phyloP scores from a whole-genome alignment of 2,888 invertebrate species.

The Eristalinus sepulchralis region DNA sequence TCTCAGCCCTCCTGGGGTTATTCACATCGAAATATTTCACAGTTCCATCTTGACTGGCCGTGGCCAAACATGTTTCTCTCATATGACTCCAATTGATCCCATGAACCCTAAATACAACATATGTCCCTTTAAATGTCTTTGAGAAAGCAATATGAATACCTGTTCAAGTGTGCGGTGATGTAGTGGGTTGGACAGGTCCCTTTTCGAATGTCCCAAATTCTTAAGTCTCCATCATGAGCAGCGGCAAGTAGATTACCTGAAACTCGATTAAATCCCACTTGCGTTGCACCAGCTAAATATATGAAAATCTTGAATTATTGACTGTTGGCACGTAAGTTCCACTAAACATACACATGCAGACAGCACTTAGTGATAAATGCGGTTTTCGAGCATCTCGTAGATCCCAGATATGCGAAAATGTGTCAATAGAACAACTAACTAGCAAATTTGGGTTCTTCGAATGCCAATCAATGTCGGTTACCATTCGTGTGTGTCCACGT shows the following conservation, averaged over 20 bases:
- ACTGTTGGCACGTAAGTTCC: not conserved
- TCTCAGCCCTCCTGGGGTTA: constrained; percentile 92
- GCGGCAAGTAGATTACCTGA: constrained; percentile 93
- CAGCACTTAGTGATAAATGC: constrained; percentile 91
- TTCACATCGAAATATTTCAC: constrained; percentile 97
- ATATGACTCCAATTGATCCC: constrained; percentile 97
- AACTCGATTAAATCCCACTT: constrained; percentile 96
- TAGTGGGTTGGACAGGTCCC: constrained; percentile 93
- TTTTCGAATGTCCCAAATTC: constrained; percentile 97
- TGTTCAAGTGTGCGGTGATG: constrained; percentile 92
- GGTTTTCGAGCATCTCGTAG: constrained; percentile 92
- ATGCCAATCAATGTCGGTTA: constrained; percentile 97
- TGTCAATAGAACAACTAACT: constrained; percentile 96
- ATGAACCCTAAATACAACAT: constrained; percentile 85
- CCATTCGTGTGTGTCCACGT: constrained; percentile 91
- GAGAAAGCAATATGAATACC: constrained; percentile 38
- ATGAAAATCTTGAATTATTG: not conserved
- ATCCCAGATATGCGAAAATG: constrained; percentile 97
- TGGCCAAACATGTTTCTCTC: constrained; percentile 91
- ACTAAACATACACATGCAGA: constrained; percentile 84
- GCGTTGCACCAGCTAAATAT: constrained; percentile 90
- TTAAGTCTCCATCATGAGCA: constrained; percentile 96
- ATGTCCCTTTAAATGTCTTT: not conserved
- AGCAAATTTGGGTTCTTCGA: constrained; percentile 87
- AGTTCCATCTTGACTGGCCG: constrained; percentile 97